These are phyloP conservation scores for Papilio dardanus DNA, from an alignment of 1,140 invertebrate species.

Conservation along the genomic window DNA sequence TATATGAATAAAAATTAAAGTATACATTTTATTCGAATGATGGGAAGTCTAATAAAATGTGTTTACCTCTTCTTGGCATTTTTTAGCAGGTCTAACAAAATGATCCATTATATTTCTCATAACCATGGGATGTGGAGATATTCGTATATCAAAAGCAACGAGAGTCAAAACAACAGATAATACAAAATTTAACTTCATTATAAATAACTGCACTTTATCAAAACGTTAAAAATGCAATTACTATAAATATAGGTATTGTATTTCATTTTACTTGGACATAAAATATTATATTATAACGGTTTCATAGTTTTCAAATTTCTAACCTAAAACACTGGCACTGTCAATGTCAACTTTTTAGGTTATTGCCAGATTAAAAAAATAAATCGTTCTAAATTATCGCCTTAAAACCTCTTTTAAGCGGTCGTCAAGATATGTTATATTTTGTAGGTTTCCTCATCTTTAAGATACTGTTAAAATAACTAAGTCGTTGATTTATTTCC, in stretches of 20 bases:
- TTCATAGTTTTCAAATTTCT: slow-evolving; percentile 3
- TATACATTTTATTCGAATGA: too few relatives aligned
- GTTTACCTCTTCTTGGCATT: slow-evolving; percentile 12
- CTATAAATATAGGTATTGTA: not conserved
- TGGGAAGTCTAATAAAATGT: not conserved
- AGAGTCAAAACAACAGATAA: not conserved
- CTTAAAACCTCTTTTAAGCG: too few relatives aligned
- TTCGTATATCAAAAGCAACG: not conserved
- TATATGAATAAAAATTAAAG: too few relatives aligned
- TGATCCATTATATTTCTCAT: not conserved
- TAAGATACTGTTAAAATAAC: not conserved
- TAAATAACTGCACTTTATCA: not conserved
- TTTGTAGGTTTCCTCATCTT: too few relatives aligned
- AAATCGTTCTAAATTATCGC: not conserved
- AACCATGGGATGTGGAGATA: not conserved
- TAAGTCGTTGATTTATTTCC: not conserved
- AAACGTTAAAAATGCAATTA: not conserved
- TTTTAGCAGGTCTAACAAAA: not conserved
- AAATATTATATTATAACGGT: not conserved
- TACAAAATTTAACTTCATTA: not conserved
- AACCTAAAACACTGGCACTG: not conserved
- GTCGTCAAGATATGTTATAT: too few relatives aligned
- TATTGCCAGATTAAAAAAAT: not conserved
- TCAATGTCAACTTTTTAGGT: not conserved
- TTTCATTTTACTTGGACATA: slow-evolving; percentile 1